Evolutionary conservation across 1,140 invertebrate genomes (phyloP), one percentile per base, ranked within the genome.

Genomic region (Zaprionus kolodkinae): DNA sequence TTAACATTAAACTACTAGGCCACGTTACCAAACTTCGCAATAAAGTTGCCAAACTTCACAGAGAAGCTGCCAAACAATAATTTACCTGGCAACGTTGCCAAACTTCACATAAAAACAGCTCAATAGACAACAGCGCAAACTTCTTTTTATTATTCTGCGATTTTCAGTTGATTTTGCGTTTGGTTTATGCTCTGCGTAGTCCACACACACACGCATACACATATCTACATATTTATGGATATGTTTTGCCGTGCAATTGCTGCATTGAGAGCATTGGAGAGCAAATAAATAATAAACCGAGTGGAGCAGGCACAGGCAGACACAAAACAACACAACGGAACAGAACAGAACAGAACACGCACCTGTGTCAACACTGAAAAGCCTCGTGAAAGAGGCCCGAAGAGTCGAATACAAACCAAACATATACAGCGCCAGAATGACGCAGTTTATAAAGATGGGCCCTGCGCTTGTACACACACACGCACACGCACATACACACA

Each of bases 351-450:
- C 40, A 25, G 40, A 55, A 56, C 80, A 76, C 64, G 76, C 79
- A 89, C 86, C 86, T 89, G 86, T 90, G 86, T 85, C 82, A 89
- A 89, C 86, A 90, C 79, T 90, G 81, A 25, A 76, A 87, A 67
- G 76, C 66, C 78, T 72, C 57, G 30, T 54, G 71, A 61, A 59
- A 64, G 61, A 61, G 68, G 76, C 78, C 40, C 21, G 43, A 62
- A 57, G 40, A 17, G 63, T 64, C 64, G 67, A 64, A 76, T 79
- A 72, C 76, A 87, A 87, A 79, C 77, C 74, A 85, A 85, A 69
- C 76, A 83, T 25, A 64, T 76, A 52, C 81, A 78, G 27, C 59
- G 38, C 40, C 35, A 62, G 57, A 61, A 69, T 40, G 72, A 75
- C 72, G 72, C 72, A 75, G 68, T 75, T 71, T 15, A 72, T 57